phyloP scores from a whole-genome alignment of 2,888 invertebrate species.

The Stenchaetothrips biformis region DNA sequence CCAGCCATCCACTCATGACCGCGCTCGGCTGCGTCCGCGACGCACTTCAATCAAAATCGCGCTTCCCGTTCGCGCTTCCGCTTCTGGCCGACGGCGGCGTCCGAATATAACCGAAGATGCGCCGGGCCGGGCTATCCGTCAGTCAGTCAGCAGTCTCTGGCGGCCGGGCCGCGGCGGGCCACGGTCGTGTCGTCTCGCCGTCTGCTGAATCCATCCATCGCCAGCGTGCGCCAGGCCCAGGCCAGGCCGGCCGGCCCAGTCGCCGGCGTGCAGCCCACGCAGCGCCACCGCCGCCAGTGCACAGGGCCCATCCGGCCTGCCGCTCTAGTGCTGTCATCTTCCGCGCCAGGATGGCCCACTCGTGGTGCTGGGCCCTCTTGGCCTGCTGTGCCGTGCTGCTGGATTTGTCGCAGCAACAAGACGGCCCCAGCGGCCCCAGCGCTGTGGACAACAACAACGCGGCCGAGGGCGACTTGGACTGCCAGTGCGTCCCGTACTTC shows the following conservation, averaged over 20 bases:
- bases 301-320: too few species aligned
- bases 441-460: background rate
- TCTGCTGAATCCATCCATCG: too few species aligned
- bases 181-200: background rate
- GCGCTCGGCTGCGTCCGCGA: too few species aligned
- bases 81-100: background rate
- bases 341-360: background rate
- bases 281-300: too few species aligned
- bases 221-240: too few species aligned
- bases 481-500: conserved; percentile 73
- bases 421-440: background rate
- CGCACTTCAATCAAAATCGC: too few species aligned
- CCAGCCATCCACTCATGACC: too few species aligned
- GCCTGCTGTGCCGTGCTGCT: background rate
- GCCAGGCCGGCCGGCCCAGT: too few species aligned
- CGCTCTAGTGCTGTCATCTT: background rate
- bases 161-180: background rate
- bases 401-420: background rate
- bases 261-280: too few species aligned
- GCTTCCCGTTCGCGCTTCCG: background rate
- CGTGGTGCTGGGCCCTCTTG: background rate
- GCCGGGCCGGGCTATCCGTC: background rate
- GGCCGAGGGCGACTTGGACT: conserved; percentile 42
- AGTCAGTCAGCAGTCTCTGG: background rate
- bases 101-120: background rate